phyloP scores from a whole-genome alignment of 2,113 vertebrate genomes.

The Pseudorhombus dupliciocellatus region DNA sequence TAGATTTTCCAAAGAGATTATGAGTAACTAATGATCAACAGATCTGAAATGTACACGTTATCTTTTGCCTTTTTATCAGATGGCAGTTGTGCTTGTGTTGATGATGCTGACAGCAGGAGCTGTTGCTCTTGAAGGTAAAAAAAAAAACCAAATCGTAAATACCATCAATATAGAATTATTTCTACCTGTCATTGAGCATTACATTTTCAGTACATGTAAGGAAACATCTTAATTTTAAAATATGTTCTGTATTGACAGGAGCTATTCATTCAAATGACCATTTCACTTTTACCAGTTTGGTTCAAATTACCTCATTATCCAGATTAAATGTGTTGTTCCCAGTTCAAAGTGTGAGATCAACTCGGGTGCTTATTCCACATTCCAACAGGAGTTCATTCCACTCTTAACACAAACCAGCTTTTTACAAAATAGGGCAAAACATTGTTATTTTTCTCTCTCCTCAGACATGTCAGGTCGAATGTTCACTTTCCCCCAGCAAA shows the following conservation, averaged over 20 bases:
- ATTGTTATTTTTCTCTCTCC: background rate
- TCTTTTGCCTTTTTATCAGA: constrained; percentile 38
- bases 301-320: background rate
- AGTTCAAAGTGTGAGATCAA: too few species aligned
- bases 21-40: background rate
- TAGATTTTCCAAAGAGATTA: background rate
- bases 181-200: background rate
- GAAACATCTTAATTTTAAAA: background rate
- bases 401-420: too few species aligned
- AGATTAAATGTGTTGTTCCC: background rate
- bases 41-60: background rate
- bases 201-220: background rate
- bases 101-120: constrained; percentile 41
- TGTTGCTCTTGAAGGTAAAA: constrained; percentile 51
- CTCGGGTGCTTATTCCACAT: too few species aligned
- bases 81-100: constrained; percentile 46
- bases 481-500: constrained; percentile 67
- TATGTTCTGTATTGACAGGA: background rate
- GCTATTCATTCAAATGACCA: background rate
- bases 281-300: background rate
- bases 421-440: background rate
- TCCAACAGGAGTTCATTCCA: too few species aligned
- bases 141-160: background rate
- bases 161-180: too few species aligned
- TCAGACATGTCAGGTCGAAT: constrained; percentile 73